Evolutionary conservation across 35 echinoderm and acorn worm genomes (phyloP), one percentile per base, ranked within the genome.

Genomic region (Nesometra sesokonis): DNA sequence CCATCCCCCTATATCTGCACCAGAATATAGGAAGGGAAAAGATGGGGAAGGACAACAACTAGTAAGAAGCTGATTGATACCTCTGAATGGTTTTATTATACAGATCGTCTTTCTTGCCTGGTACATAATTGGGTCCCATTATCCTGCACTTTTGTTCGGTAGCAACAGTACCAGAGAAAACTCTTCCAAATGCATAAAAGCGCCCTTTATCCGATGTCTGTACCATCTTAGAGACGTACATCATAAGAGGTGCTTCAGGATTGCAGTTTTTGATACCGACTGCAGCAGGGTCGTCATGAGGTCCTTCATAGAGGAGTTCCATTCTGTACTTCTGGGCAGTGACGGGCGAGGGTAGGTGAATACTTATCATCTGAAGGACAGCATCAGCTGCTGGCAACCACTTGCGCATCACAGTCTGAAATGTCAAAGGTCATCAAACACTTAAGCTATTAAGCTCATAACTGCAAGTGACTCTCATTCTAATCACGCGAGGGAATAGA

Each of bases 181-280:
- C 95, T 38, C 95, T 87, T 15, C 96, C 96, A 84, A 99, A 99
- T 11, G 96, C 96, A 83, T 90, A 94, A 81, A 98, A 99, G 80
- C 93, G 92, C 29, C 96, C 96, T 84, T 92, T 94, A 90, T 99
- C 96, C 13, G 90, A 52, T 31, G 92, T 99, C n/a, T 92, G 96
- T 85, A 99, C 96, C 93, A 99, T 99, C 90, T 99, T 99, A 31
- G 96, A 94, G 43, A 99, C 39, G 82, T 94, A 99, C 92, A 99
- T 94, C 80, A 90, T 87, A 31, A 99, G 78, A 36, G 96, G 96
- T 67, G 84, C 96, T 8, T 90, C 82, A 31, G 92, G 84, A 57
- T 99, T 88, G 86, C 96, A 99, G 47, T 80, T 93, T 88, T 90
- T 94, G 96, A 99, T 99, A 99, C 96, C 96, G 32, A 99, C 0